Base-by-base conservation (phyloP, 2,888 invertebrate species). In the Rhorus exstirpatorius region DNA sequence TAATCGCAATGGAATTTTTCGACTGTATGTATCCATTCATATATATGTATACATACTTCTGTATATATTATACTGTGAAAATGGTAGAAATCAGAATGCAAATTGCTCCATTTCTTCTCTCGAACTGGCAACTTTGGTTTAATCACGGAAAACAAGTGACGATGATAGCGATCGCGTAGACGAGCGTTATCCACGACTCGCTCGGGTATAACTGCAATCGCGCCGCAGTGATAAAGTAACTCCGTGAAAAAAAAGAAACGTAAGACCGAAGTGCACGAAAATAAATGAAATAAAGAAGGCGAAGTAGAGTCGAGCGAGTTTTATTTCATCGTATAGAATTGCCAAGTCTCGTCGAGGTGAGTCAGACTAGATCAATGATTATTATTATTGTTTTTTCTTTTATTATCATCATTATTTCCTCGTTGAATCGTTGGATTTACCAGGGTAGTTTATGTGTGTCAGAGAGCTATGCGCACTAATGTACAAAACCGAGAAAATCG, bases 71-170 rank as follows among this genome's bases (percentile, higher is more conserved):
- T 7, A 31, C 12, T 35, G 38, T 26, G 17, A 49, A 17, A 72
- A 46, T 38, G 46, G 35, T 3, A 44, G 63, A 49, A 58, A 79
- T 72, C 72, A 67, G 60, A 79, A 79, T 79, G 71, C 72, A 79
- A 79, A 79, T 67, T 65, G 79, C 65, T 79, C 65, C 71, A 72
- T 79, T 65, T 72, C 71, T 79, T 72, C 71, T 58, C 58, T 49
- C 41, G 41, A 65, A 72, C 38, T 44, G 55, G 65, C 65, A 38
- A 79, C 71, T 65, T 49, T 46, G 60, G 58, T 79, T 65, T 67
- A 79, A 79, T 79, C 38, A 60, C 65, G 58, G 38, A 72, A 72
- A 72, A 79, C 65, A 67, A 79, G 79, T 79, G 72, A 79, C 79
- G 78, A 79, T 58, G 60, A 72, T 71, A 78, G 65, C 38, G 72